These are phyloP conservation scores for Drosophila punjabiensis DNA, from an alignment of 1,140 invertebrate species.

Conservation along the genomic window DNA sequence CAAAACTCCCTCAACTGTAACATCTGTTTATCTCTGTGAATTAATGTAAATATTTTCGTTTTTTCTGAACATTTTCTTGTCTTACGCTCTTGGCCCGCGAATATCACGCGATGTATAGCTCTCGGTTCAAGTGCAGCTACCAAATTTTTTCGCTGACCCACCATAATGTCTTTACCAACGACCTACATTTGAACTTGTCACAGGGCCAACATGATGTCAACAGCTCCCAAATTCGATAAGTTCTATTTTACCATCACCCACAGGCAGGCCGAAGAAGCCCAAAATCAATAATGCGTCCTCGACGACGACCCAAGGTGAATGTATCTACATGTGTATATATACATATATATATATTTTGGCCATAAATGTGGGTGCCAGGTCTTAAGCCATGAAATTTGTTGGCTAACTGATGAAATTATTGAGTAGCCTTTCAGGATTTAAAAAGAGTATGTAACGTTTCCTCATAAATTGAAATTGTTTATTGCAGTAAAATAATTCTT, in stretches of 20 bases:
- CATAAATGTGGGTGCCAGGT: constrained; percentile 11
- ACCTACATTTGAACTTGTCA: constrained; percentile 80
- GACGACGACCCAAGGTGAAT: constrained; percentile 52
- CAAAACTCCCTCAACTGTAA: background rate
- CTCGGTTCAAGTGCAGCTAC: constrained; percentile 63
- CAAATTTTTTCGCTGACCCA: constrained; percentile 65
- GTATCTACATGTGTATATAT: constrained; percentile 16
- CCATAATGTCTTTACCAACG: constrained; percentile 39
- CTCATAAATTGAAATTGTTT: background rate
- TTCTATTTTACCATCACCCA: constrained; percentile 1
- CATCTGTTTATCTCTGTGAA: constrained; percentile 14
- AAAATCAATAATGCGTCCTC: constrained; percentile 69
- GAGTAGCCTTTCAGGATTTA: background rate
- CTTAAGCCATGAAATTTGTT: constrained; percentile 15
- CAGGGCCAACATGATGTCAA: constrained; percentile 53
- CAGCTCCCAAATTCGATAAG: constrained; percentile 44
- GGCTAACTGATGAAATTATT: constrained; percentile 21
- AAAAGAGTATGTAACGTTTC: background rate
- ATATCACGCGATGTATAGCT: constrained; percentile 71
- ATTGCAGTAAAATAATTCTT: background rate
- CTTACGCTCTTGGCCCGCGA: constrained; percentile 54
- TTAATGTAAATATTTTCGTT: constrained; percentile 38
- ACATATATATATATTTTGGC: constrained; percentile 10
- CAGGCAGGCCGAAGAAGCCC: constrained; percentile 1
- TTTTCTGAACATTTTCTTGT: constrained; percentile 39